Conservation (phyloP, 23 tunicate genomes). For the Trididemnum nubilum region DNA sequence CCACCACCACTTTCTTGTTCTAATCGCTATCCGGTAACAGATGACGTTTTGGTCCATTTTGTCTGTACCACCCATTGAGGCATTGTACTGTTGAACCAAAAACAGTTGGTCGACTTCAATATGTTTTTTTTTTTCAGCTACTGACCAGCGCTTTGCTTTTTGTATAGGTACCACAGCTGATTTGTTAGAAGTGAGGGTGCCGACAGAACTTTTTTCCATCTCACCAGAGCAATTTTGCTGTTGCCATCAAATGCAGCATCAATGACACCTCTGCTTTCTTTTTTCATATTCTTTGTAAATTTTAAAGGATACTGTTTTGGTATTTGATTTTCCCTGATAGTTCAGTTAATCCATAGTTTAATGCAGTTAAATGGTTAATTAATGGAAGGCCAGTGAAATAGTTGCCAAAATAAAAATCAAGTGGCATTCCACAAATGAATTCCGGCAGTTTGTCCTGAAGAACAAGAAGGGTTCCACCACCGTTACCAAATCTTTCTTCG, state of each 20-base stretch:
- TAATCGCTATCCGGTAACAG: neutral
- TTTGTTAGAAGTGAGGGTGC: neutral
- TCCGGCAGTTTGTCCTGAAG: neutral
- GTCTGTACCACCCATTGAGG: neutral
- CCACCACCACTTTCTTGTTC: slow-evolving; percentile 4
- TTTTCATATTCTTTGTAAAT: neutral
- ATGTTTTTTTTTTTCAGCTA: slow-evolving; percentile 1
- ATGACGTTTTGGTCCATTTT: neutral
- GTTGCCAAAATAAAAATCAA: neutral
- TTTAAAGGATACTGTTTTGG: neutral
- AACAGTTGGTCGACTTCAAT: neutral
- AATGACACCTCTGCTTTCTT: neutral
- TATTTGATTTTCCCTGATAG: neutral
- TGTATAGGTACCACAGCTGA: neutral
- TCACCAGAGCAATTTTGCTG: neutral
- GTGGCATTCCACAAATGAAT: neutral
- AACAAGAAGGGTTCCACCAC: neutral
- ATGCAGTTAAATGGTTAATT: neutral
- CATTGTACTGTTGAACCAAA: neutral
- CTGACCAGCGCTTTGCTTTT: neutral
- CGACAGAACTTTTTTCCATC: slow-evolving; percentile 1
- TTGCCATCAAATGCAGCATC: neutral
- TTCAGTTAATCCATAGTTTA: neutral
- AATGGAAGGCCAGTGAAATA: neutral
- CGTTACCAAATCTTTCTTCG: slow-evolving; percentile 8